These are phyloP conservation scores for Selenia dentaria DNA, from an alignment of 2,888 invertebrate genomes.

Conservation along the genomic window DNA sequence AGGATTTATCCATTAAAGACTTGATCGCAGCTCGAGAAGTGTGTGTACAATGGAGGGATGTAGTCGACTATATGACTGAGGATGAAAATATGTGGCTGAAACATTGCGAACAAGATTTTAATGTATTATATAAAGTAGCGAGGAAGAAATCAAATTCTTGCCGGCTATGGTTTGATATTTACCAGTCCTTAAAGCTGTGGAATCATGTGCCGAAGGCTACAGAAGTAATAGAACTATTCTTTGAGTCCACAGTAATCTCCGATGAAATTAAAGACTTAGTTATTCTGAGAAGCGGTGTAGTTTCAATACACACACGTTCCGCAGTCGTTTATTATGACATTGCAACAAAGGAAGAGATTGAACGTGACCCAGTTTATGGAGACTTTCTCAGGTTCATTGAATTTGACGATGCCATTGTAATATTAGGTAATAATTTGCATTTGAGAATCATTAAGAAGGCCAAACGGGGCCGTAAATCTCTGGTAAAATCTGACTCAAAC, in stretches of 20 bases:
- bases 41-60: slow-evolving; percentile 54
- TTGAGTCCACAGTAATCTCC: slow-evolving; percentile 29
- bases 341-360: slow-evolving; percentile 43
- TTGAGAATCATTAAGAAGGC: slow-evolving; percentile 13
- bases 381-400: slow-evolving; percentile 47
- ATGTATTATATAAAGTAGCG: slow-evolving; percentile 41
- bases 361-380: slow-evolving; percentile 43
- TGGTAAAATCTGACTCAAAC: neutral
- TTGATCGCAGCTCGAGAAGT: slow-evolving; percentile 57
- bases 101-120: slow-evolving; percentile 53
- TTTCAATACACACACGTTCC: slow-evolving; percentile 51
- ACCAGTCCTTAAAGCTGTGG: slow-evolving; percentile 64
- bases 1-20: slow-evolving; percentile 49
- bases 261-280: slow-evolving; percentile 57
- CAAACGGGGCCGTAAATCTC: neutral
- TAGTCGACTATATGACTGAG: slow-evolving; percentile 52
- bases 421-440: slow-evolving; percentile 6
- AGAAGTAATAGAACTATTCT: slow-evolving; percentile 59
- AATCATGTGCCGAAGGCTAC: slow-evolving; percentile 43
- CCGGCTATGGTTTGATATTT: slow-evolving; percentile 54
- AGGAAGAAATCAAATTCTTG: slow-evolving; percentile 43
- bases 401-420: slow-evolving; percentile 19
- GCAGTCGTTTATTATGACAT: slow-evolving; percentile 58
- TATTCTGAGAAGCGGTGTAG: slow-evolving; percentile 48
- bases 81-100: slow-evolving; percentile 53